These are phyloP conservation scores for Chaetodon auriga DNA, from an alignment of 2,113 vertebrate genomes.

Conservation along the genomic window DNA sequence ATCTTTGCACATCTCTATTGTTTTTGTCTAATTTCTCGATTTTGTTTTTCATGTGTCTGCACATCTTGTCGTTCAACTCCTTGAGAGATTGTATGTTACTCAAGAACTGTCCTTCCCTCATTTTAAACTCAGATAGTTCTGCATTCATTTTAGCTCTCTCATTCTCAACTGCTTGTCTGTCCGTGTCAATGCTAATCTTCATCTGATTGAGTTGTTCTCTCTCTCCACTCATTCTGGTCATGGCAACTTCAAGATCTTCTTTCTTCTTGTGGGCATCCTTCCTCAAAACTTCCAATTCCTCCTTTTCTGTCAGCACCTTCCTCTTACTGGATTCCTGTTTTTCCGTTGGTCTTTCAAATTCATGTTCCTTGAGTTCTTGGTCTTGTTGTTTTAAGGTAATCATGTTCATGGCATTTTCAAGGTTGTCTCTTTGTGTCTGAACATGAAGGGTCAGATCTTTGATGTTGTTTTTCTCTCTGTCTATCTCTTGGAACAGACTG, in stretches of 20 bases:
- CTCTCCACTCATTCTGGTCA: constrained; percentile 11
- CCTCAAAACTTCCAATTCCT: background rate
- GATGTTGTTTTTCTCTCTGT: background rate
- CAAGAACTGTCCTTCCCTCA: background rate
- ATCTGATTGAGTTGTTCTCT: constrained; percentile 29
- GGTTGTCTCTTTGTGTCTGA: background rate
- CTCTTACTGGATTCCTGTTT: background rate
- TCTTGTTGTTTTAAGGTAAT: background rate
- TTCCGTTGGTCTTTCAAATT: background rate
- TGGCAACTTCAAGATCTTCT: background rate
- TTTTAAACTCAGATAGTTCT: too few relatives aligned
- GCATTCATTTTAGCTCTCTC: too few relatives aligned
- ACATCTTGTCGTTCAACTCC: too few relatives aligned
- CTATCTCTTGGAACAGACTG: constrained; percentile 8
- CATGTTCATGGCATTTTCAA: background rate
- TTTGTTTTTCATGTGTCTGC: too few relatives aligned
- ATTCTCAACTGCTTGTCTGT: background rate
- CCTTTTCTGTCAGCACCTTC: background rate
- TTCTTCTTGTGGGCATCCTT: background rate
- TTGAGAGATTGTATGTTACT: too few relatives aligned
- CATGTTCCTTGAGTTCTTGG: constrained; percentile 8
- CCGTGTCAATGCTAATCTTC: background rate
- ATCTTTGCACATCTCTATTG: too few relatives aligned
- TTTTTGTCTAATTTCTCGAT: too few relatives aligned
- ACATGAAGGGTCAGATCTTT: background rate